Base-by-base conservation (phyloP, 1,140 invertebrate species). In the Magallana angulata region DNA sequence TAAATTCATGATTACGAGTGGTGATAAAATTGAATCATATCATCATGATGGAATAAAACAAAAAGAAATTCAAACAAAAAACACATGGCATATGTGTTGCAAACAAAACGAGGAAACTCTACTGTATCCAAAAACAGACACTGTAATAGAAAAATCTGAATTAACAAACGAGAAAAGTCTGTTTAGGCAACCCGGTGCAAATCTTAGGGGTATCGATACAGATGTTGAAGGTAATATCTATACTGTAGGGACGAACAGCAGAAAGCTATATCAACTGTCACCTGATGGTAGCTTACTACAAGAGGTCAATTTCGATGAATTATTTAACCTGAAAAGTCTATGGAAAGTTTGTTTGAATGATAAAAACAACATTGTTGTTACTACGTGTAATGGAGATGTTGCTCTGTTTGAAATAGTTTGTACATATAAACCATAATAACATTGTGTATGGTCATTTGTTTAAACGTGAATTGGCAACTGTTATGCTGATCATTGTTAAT, bases 341-440 rank as follows among this genome's bases (percentile, higher is more conserved):
- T 76, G 68, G 68, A 76, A 12, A 14, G 68, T 76, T 12, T 12
- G 68, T 76, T 9, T 76, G 7, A 76, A 36, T 76, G 68, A 76
- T 30, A 5, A 24, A 11, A 76, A 30, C 24, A 76, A 9, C 0
- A 30, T 76, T 76, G 68, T 76, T 24, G 14, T 76, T 36, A 76
- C 68, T 12, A 36, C 68, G 0, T 30, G 7, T 36, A 9, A 5
- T 2, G 68, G 68, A 9, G 24, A 11, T 30, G 68, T 76, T 76
- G 68, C 68, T 76, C 4, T 76, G 30, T 76, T 76, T 30, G 68
- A 76, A 24, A 76, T 76, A 1, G 36, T 48, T 0, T 48, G 36
- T 48, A 48, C 36, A 48, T 48, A 3, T 3, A 2, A 48, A 48
- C 0, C 36, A 48, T 3, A 48, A 48, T 48, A 48, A 48, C 36